phyloP scores from a whole-genome alignment of 2,113 vertebrate genomes.

The Pterocles gutturalis region DNA sequence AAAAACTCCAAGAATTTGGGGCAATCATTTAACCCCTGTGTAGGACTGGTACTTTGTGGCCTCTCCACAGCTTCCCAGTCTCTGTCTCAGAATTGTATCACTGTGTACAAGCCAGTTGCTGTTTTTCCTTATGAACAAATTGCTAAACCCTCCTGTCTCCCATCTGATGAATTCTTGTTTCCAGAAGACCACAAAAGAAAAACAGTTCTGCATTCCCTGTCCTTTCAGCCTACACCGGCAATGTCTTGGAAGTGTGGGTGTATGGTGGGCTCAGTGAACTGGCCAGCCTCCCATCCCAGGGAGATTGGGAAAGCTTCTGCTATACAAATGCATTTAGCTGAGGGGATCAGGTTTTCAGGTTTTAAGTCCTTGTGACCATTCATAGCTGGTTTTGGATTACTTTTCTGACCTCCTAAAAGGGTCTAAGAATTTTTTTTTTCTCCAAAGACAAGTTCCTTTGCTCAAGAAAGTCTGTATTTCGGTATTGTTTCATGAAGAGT shows the following conservation, averaged over 20 bases:
- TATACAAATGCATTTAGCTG: neutral
- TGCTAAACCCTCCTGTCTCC: neutral
- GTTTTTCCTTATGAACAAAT: neutral
- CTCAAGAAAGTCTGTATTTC: neutral
- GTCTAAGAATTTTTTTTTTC: neutral
- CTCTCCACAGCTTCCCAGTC: neutral
- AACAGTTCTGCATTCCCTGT: neutral
- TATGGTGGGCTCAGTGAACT: neutral
- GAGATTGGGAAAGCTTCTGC: neutral
- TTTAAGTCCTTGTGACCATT: neutral
- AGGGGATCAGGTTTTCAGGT: neutral
- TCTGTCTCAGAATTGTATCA: neutral
- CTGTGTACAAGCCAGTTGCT: neutral
- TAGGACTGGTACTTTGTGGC: neutral
- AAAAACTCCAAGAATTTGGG: neutral
- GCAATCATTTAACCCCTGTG: neutral
- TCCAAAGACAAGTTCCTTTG: neutral
- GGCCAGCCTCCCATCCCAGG: neutral
- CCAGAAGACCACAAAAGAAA: neutral
- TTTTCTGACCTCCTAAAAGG: neutral
- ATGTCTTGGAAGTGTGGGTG: neutral
- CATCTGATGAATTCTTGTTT: neutral
- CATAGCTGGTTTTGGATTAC: accelerated
- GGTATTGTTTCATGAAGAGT: neutral
- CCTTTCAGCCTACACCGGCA: neutral